phyloP scores from a whole-genome alignment of 2,888 invertebrate species.

The Acronicta leporina region DNA sequence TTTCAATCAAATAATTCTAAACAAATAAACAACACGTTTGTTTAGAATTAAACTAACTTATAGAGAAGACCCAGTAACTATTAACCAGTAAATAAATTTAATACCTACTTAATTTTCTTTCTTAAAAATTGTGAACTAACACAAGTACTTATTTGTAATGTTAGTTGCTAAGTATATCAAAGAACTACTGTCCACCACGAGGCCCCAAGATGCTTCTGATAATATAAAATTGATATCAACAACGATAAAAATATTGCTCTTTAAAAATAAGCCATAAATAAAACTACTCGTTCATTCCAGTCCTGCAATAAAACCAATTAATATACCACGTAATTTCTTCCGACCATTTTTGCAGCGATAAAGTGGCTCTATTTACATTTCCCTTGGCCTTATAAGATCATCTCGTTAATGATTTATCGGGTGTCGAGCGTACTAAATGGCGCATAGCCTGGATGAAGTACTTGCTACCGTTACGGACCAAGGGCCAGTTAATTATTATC shows the following conservation, averaged over 20 bases:
- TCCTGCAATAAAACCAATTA: constrained; percentile 13
- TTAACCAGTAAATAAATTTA: too few relatives aligned
- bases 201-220: too few relatives aligned
- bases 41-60: too few relatives aligned
- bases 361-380: constrained; percentile 48
- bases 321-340: constrained; percentile 15
- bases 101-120: too few relatives aligned
- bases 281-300: background rate
- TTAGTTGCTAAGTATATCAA: too few relatives aligned
- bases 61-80: too few relatives aligned
- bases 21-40: too few relatives aligned
- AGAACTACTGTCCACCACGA: too few relatives aligned
- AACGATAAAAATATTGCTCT: background rate
- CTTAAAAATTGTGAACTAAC: too few relatives aligned
- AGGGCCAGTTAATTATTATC: constrained; percentile 78
- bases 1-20: too few relatives aligned
- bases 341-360: constrained; percentile 36
- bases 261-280: constrained; percentile 4
- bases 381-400: constrained; percentile 48
- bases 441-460: constrained; percentile 58
- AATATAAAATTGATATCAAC: background rate
- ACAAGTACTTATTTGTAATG: too few relatives aligned
- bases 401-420: constrained; percentile 65
- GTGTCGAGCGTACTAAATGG: constrained; percentile 66
- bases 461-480: constrained; percentile 75